Evolutionary conservation across 2,797 vertebrate genomes (phyloP).

Genomic region (Neostethus bicornis): DNA sequence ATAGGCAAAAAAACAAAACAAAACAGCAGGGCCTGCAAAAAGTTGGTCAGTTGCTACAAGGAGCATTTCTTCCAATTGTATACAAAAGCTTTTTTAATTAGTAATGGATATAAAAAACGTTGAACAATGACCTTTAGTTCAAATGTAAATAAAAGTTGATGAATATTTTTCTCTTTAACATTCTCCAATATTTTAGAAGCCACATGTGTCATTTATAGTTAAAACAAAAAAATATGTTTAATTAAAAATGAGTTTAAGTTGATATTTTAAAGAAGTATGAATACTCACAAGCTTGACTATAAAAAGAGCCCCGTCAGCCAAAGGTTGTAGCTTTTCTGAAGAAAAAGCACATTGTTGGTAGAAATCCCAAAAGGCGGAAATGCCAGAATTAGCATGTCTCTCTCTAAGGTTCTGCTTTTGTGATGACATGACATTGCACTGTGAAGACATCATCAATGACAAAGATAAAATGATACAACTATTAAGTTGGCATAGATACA

Average conservation of each 20-base stretch:
- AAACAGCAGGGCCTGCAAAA: too few species aligned
- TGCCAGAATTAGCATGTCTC: conserved; percentile 9
- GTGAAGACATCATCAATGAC: not conserved
- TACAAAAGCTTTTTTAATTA: too few species aligned
- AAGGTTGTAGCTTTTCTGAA: conserved; percentile 12
- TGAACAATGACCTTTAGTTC: too few species aligned
- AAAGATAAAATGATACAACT: not conserved
- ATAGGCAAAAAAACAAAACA: too few species aligned
- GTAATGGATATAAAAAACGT: too few species aligned
- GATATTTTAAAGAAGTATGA: not conserved
- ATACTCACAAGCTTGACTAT: too few species aligned
- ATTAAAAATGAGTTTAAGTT: too few species aligned
- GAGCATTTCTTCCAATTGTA: too few species aligned
- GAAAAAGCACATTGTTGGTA: not conserved
- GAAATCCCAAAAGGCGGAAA: not conserved
- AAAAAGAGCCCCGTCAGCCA: not conserved
- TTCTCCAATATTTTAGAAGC: too few species aligned
- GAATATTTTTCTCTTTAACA: too few species aligned
- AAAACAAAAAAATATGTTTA: not conserved
- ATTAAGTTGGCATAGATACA: conserved; percentile 1
- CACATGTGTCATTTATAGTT: not conserved
- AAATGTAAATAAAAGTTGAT: too few species aligned
- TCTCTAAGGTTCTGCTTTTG: conserved; percentile 5
- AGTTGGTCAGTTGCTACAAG: too few species aligned
- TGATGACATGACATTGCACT: not conserved